A percentile compares a stretch with the other conserved stretches of the same genome.
These are phyloP conservation scores for Seladonia tumulorum DNA, from an alignment of 2,888 invertebrate genomes.

Conservation along the genomic window DNA sequence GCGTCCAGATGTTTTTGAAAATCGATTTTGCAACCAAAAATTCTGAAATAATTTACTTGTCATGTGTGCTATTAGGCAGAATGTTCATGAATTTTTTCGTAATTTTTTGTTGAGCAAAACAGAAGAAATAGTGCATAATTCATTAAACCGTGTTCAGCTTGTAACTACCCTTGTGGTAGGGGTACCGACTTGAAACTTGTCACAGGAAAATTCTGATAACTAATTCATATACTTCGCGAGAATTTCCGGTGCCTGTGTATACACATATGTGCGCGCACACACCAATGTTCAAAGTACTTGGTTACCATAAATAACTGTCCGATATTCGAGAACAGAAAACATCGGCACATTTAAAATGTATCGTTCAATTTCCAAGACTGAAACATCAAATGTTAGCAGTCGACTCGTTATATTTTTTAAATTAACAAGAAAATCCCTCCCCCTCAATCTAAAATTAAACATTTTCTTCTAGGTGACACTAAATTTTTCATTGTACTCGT, in stretches of 20 bases:
- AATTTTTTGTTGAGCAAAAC: too few relatives aligned
- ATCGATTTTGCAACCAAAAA: too few relatives aligned
- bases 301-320: constrained; percentile 72
- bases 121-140: too few relatives aligned
- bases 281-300: constrained; percentile 68
- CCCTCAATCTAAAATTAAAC: not conserved
- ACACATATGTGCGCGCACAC: not conserved
- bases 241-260: constrained; percentile 35
- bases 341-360: constrained; percentile 33
- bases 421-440: not conserved
- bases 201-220: constrained; percentile 4
- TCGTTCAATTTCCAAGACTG: constrained; percentile 17
- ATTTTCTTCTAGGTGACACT: not conserved
- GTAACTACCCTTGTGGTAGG: too few relatives aligned
- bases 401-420: not conserved
- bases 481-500: not conserved
- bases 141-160: too few relatives aligned
- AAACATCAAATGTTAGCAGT: not conserved
- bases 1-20: too few relatives aligned
- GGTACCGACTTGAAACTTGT: too few relatives aligned
- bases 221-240: constrained; percentile 44
- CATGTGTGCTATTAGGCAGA: too few relatives aligned
- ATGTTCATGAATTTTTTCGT: too few relatives aligned
- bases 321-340: constrained; percentile 67
- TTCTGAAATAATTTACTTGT: too few relatives aligned